Evolutionary conservation across 2,113 vertebrate genomes (phyloP), one percentile per base, ranked within the genome.

Genomic region (Glareola pratincola): DNA sequence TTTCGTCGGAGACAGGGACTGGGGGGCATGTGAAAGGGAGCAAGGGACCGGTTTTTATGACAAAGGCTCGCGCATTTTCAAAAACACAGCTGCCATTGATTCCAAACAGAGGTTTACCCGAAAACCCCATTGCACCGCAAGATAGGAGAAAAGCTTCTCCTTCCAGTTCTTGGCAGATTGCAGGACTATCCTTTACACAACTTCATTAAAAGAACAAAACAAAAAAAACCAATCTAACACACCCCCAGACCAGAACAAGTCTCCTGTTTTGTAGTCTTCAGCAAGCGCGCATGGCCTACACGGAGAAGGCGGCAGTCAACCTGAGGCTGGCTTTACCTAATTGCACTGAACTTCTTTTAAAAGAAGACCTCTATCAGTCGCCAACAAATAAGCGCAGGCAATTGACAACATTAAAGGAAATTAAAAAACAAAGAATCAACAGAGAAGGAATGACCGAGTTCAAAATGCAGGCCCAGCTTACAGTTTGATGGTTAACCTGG

Each of bases 111-210:
- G 32, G 32, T 59, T 12, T 51, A 51, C 60, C 32, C 2, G 9
- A 45, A 45, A 82, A 45, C 45, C 10, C 13, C 27, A 23, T 3
- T 1, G 26, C 18, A 4, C 45, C 4, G 4, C 22, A 37, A 67
- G 59, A 72, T 37, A 51, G 45, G 4, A 7, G 5, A 60, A 21
- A 21, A 4, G 43, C 36, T 57, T 32, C 86, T 64, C n/a, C 41
- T 41, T 50, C 26, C 2, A 43, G 36, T 36, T 15, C 32, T 67
- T 3, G 1, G 51, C 69, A 51, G 12, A 43, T 0, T 1, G 10
- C 30, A 14, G 30, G 16, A 48, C 41, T 80, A 39, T 6, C 41
- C 29, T 63, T 72, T 29, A 62, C 4, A 2, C 39, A 54, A 54
- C 29, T 39, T 43, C 36, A 21, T 32, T n/a, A 22, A 21, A 66